A percentile compares a stretch with the other conserved stretches of the same genome.
These are phyloP conservation scores for Lophura nycthemera DNA, from an alignment of 2,113 vertebrate species.

Conservation along the genomic window DNA sequence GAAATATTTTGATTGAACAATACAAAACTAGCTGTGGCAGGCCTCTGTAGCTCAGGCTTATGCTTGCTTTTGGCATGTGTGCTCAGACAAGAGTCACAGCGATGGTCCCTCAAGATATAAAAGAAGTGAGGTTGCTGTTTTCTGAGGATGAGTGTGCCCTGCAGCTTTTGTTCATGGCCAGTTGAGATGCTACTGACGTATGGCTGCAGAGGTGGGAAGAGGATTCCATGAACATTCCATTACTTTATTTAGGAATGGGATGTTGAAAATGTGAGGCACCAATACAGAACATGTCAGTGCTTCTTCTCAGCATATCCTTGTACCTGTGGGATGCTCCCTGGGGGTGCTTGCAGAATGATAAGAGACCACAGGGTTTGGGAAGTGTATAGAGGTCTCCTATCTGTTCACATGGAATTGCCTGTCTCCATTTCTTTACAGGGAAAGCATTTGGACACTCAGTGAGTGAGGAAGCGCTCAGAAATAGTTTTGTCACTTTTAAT, in stretches of 20 bases:
- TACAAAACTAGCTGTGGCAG: constrained; percentile 10
- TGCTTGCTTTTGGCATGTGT: not conserved
- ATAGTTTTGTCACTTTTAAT: not conserved
- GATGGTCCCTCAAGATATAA: not conserved
- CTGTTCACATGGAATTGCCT: not conserved
- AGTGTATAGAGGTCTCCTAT: not conserved
- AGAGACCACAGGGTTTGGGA: not conserved
- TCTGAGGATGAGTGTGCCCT: not conserved
- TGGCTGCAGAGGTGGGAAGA: not conserved
- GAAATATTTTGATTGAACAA: constrained; percentile 41
- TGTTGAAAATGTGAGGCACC: not conserved
- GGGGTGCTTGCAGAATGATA: not conserved
- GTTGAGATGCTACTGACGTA: not conserved
- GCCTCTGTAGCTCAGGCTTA: not conserved
- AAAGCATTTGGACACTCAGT: not conserved
- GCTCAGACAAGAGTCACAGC: not conserved
- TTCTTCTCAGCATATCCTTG: not conserved
- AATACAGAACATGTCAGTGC: not conserved
- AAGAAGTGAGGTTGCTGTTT: accelerated
- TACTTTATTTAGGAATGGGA: not conserved
- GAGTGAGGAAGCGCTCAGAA: not conserved
- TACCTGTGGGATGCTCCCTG: not conserved
- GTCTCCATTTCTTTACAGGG: accelerated
- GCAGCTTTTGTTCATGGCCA: not conserved
- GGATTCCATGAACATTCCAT: not conserved